These are phyloP conservation scores for Microctenopoma steveboyesi DNA, from an alignment of 2,797 vertebrate species.

Conservation along the genomic window DNA sequence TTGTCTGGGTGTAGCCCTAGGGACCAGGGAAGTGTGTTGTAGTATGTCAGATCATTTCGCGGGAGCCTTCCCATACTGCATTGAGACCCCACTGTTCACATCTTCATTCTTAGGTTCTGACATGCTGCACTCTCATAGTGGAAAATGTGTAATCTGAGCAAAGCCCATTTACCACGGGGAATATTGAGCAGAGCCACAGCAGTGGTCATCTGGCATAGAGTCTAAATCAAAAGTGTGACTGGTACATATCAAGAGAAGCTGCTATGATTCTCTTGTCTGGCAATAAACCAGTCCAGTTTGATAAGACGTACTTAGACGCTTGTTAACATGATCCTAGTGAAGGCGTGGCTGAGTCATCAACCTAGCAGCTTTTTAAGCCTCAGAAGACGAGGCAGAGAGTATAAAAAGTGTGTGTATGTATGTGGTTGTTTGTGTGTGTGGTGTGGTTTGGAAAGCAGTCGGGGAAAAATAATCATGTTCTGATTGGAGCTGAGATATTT, in stretches of 20 bases:
- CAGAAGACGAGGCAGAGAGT: slow-evolving; percentile 43
- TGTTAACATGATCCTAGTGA: slow-evolving; percentile 16
- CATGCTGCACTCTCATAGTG: slow-evolving; percentile 32
- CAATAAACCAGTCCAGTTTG: slow-evolving; percentile 21
- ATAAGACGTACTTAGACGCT: slow-evolving; percentile 16
- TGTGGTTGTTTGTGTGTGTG: slow-evolving; percentile 18
- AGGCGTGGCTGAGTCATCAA: slow-evolving; percentile 51
- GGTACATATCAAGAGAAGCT: slow-evolving; percentile 18
- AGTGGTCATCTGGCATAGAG: slow-evolving; percentile 8
- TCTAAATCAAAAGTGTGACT: slow-evolving; percentile 58
- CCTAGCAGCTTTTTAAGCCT: slow-evolving; percentile 55
- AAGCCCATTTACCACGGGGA: slow-evolving; percentile 41
- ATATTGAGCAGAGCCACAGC: slow-evolving; percentile 19
- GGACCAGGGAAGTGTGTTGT: slow-evolving; percentile 56
- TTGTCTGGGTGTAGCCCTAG: slow-evolving; percentile 59
- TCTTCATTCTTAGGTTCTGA: slow-evolving; percentile 64
- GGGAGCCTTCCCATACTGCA: slow-evolving; percentile 58
- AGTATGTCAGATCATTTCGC: slow-evolving; percentile 55
- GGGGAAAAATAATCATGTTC: slow-evolving; percentile 65
- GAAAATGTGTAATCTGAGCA: slow-evolving; percentile 48
- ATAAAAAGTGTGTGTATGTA: slow-evolving; percentile 20
- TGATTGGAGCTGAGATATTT: slow-evolving; percentile 79
- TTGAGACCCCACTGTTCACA: slow-evolving; percentile 53
- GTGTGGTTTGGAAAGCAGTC: slow-evolving; percentile 75
- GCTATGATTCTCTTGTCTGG: slow-evolving; percentile 22